Evolutionary conservation across 2,797 vertebrate genomes (phyloP), one percentile per base, ranked within the genome.

Genomic region (Arnoldichthys spilopterus): DNA sequence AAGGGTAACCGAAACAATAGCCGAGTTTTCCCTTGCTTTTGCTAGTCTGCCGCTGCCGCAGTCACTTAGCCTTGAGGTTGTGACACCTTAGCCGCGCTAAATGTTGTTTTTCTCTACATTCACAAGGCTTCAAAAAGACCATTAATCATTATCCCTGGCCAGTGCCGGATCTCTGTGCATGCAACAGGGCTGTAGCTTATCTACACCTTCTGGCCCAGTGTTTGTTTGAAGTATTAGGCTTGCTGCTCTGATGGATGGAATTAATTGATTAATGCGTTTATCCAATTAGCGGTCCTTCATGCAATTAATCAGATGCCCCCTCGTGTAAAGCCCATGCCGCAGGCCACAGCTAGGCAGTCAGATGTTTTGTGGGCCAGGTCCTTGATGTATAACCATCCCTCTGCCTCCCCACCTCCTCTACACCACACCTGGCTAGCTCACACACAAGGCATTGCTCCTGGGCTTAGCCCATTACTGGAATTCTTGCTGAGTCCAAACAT

Each of bases 251-350:
- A 91, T 91, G 91, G 90, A 89, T 90, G 79, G 88, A 93, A 92
- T 93, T 92, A 91, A 93, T 93, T 93, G 90, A 94, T 93, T 90
- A 92, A 92, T 93, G 91, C 89, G 91, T 93, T 92, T 89, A 92
- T 94, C 90, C 91, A 93, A 94, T 94, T 93, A 94, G 90, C 92
- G 90, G 84, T 91, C 90, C 90, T 89, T 92, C 90, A 92, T 92
- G 91, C 92, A 94, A 91, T 92, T 92, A 93, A 94, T 94, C 92
- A 93, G 89, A 89, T 90, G 86, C 83, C 88, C 74, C 74, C 68
- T 56, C 28, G 77, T 83, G 87, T 88, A 88, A 88, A 85, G 82
- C 80, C 85, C 54, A 85, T 83, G 90, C 86, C 77, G 80, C 85
- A 88, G 89, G 87, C 86, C 74, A 70, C 68, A 54, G 22, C 62